Base-by-base conservation (phyloP, 2,888 invertebrate genomes). In the Cephus pulcher region DNA sequence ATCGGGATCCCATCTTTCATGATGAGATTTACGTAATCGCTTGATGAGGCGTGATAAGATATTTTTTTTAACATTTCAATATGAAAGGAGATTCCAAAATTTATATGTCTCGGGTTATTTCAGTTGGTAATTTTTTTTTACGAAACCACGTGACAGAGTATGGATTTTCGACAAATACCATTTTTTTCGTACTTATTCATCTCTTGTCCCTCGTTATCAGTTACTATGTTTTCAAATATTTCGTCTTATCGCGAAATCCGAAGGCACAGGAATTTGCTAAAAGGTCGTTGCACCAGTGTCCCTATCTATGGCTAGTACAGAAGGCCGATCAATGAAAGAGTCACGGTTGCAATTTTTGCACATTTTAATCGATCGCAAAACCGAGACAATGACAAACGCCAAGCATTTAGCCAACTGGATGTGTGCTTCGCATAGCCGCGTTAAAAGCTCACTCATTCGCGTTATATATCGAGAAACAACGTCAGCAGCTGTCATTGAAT, bases 11-110 rank as follows among this genome's bases (percentile, higher is more conserved):
- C 69, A 82, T 79, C 81, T 79, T 79, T 79, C 74, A n/a, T 75
- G 80, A 82, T 79, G 80, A 74, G 85, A 84, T 84, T 84, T 80
- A 80, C 85, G 80, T 83, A 84, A 84, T 84, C 82, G 85, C 83
- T 76, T 76, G 69, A 78, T 73, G 79, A 56, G 75, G 76, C 75
- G 77, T 81, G 84, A 84, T 83, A 84, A 84, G 84, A 81, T 23
- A 6, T 56, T 23, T 40, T 40, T 40, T 56, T 23, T 56, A 15
- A 2, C 23, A 56, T 56, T 56, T 9, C 9, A 56, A 56, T 56
- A 9, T 56, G 56, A 56, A 9, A 56, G 0, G 23, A 23, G 23
- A 1, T 0, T 56, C 23, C 6, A 56, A 23, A 9, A 56, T 56
- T 56, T 56, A 56, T 56, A 56, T 9, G 9, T 9, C 23, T 56